These are phyloP conservation scores for Kryptopterus vitreolus DNA, from an alignment of 2,797 vertebrate species.

Conservation along the genomic window DNA sequence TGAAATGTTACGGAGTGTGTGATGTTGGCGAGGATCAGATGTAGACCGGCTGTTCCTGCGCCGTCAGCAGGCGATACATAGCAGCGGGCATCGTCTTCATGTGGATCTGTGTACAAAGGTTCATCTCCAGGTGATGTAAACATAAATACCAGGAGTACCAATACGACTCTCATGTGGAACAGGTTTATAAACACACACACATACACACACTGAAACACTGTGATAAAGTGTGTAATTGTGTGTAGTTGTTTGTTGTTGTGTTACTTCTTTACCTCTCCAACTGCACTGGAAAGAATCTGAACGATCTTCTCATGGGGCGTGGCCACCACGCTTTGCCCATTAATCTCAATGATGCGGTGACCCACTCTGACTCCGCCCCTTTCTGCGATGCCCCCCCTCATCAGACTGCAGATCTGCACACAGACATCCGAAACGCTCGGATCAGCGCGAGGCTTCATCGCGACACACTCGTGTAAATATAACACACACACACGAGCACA, in stretches of 20 bases:
- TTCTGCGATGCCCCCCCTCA: slow-evolving; percentile 95
- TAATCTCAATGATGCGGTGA: slow-evolving; percentile 96
- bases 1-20: not conserved
- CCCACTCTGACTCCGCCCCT: slow-evolving; percentile 92
- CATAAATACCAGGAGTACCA: not conserved
- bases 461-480: not conserved
- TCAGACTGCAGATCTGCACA: slow-evolving; percentile 92
- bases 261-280: slow-evolving; percentile 83
- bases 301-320: slow-evolving; percentile 98
- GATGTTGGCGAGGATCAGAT: slow-evolving; percentile 26
- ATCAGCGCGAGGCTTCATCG: not conserved
- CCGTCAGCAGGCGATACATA: slow-evolving; percentile 97
- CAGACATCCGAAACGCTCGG: not conserved
- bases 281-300: slow-evolving; percentile 92
- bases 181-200: not conserved
- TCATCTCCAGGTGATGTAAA: not conserved
- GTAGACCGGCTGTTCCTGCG: slow-evolving; percentile 80
- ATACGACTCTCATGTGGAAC: not conserved
- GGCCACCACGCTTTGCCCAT: slow-evolving; percentile 93
- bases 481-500: too few relatives aligned
- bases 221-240: not conserved
- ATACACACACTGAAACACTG: not conserved
- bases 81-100: slow-evolving; percentile 99
- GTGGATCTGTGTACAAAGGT: slow-evolving; percentile 81
- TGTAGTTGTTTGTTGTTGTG: not conserved